A percentile compares a stretch with the other conserved stretches of the same genome.
Evolutionary conservation across 2,888 invertebrate species (phyloP).

Genomic region (Boloria euphrosyne): DNA sequence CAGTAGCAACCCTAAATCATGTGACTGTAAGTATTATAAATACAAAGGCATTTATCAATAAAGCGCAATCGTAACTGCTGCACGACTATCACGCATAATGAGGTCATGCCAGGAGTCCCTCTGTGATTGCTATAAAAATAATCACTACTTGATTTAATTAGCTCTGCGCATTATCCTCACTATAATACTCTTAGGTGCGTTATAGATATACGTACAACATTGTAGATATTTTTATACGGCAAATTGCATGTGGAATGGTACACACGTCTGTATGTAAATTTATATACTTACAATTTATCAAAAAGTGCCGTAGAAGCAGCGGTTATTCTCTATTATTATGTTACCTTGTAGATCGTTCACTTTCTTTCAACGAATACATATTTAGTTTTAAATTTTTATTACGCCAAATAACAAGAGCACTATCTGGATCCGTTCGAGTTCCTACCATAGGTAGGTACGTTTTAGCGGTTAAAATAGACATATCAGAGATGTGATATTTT

Average conservation of each 20-base stretch:
- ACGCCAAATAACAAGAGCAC: too few relatives aligned
- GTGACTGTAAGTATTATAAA: constrained; percentile 23
- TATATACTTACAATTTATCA: background rate
- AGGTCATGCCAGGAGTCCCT: constrained; percentile 33
- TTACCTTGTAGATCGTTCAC: too few relatives aligned
- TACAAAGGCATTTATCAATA: constrained; percentile 31
- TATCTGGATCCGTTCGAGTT: too few relatives aligned
- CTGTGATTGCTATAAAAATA: constrained; percentile 27
- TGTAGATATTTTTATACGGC: constrained; percentile 10
- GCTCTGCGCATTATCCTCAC: constrained; percentile 26
- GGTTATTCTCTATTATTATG: too few relatives aligned
- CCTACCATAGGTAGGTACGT: too few relatives aligned
- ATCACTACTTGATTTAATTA: constrained; percentile 33
- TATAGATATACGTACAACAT: background rate
- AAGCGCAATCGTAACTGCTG: constrained; percentile 24
- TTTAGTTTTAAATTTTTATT: too few relatives aligned
- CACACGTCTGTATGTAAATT: constrained; percentile 1
- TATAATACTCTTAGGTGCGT: constrained; percentile 10
- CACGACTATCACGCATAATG: constrained; percentile 34
- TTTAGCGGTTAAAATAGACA: too few relatives aligned
- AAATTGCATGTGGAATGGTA: background rate
- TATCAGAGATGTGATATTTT: too few relatives aligned
- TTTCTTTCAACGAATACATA: too few relatives aligned
- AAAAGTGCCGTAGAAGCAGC: too few relatives aligned
- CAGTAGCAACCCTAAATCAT: constrained; percentile 7